A percentile compares a stretch with the other conserved stretches of the same genome.
phyloP scores from a whole-genome alignment of 2,113 vertebrate species.

The Thalassarche chlororhynchos region DNA sequence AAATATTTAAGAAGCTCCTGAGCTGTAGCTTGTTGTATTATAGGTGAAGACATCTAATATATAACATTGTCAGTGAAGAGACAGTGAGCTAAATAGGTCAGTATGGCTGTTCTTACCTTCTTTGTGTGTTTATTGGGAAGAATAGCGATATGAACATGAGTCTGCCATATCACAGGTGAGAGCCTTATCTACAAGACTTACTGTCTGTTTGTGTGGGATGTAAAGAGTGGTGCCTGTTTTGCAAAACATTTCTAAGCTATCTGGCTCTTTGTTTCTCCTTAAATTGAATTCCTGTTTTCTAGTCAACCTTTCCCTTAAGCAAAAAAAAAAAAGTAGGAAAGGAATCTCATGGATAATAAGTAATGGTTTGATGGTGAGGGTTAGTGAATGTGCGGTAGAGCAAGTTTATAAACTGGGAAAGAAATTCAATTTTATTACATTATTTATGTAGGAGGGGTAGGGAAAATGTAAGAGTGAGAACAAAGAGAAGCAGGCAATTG shows the following conservation, averaged over 20 bases:
- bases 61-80: background rate
- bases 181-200: background rate
- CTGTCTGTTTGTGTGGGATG: background rate
- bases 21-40: background rate
- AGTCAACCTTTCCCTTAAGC: background rate
- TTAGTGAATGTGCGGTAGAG: background rate
- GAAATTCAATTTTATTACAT: background rate
- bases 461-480: background rate
- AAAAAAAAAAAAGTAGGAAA: background rate
- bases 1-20: background rate
- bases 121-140: background rate
- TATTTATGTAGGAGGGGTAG: background rate
- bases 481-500: background rate
- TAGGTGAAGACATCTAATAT: background rate
- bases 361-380: background rate
- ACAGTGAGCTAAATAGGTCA: background rate
- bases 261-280: background rate
- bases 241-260: background rate
- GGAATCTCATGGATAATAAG: background rate
- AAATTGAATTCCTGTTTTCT: background rate
- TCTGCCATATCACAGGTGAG: background rate
- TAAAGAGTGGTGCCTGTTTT: background rate
- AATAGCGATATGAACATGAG: rapidly evolving
- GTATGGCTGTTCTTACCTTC: background rate
- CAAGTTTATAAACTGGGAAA: background rate